Evolutionary conservation across 2,888 invertebrate genomes (phyloP), one percentile per base, ranked within the genome.

Genomic region (Meiosimyza platycephala): DNA sequence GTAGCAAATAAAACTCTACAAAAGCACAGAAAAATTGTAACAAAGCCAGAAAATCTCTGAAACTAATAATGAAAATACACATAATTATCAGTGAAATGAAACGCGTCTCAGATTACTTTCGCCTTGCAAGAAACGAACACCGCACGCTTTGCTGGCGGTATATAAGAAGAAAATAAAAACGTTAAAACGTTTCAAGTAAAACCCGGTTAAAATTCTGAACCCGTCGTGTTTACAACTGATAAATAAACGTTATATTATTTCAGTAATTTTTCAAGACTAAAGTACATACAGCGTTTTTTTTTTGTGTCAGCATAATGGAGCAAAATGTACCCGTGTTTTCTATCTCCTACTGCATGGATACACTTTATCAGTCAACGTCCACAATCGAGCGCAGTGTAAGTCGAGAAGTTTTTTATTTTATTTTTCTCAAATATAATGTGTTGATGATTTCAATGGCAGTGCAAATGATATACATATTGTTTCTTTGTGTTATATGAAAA

Each of bases 281-380:
- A 28, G 4, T 28, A 28, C 28, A 28, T 28, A 28, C 28, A 4
- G 28, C 28, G 48, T 13, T 22, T 1, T 71, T 54, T 15, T 3
- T 51, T 13, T 51, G 9, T 57, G 52, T 69, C 50, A 64, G n/a
- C 60, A 51, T 64, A 65, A 85, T 84, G 84, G 74, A 71, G 22
- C 79, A 82, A 67, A 77, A 79, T 72, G 70, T 81, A 54, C 75
- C 81, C 47, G 80, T 84, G 51, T 85, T 80, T 75, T 80, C 83
- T n/a, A 82, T 84, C 75, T 85, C 85, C 3, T 77, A 83, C 72
- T 83, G 78, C 74, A 72, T 84, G 80, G 84, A 83, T 75, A 76
- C 77, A 47, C 77, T 79, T 69, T 73, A 77, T 59, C 76, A 77
- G 57, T 65, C 77, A 51, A 52, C 76, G n/a, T 67, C 75, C 18